Base-by-base conservation (phyloP, 2,797 vertebrate species). In the Myripristis jacobus region DNA sequence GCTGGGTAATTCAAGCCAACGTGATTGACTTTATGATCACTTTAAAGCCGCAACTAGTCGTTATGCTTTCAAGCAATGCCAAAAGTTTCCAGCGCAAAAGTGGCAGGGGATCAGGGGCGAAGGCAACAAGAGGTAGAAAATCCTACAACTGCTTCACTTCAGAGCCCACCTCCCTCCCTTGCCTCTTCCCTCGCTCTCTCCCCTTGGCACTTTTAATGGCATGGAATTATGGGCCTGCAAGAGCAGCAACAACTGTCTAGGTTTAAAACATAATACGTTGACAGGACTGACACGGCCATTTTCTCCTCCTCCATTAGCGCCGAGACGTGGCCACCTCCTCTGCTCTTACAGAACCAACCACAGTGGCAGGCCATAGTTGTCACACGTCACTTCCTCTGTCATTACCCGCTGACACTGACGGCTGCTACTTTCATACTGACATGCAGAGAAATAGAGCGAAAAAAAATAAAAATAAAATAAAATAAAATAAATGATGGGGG, bases 21-120 rank as follows among this genome's bases (percentile, higher is more conserved):
- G 94, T 97, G 97, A 98, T 96, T 97, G 96, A 96, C 94, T 97
- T 97, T 95, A 95, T 95, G 95, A 96, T 96, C 93, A 92, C 95
- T 96, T 95, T 91, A 93, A 93, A 94, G 92, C 93, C 92, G 93
- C 94, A 96, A 96, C 94, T 94, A 93, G 95, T 96, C 94, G 95
- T 97, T 96, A 96, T 93, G 95, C 94, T 96, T 95, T 96, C 95
- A 97, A 95, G 94, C 94, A 94, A 92, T 95, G 95, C 95, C 94
- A 95, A 93, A 94, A 93, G 95, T 96, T 96, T 93, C 85, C 87
- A 86, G 81, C 68, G 91, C 81, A 93, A 93, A 94, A 94, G 94
- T 94, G 93, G 93, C 94, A 93, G 94, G 92, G 94, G 95, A 95
- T 93, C 91, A 93, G 86, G 88, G 90, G 87, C 64, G 91, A 85